Evolutionary conservation across 1,140 invertebrate genomes (phyloP).

Genomic region (Drosophila kikkawai): DNA sequence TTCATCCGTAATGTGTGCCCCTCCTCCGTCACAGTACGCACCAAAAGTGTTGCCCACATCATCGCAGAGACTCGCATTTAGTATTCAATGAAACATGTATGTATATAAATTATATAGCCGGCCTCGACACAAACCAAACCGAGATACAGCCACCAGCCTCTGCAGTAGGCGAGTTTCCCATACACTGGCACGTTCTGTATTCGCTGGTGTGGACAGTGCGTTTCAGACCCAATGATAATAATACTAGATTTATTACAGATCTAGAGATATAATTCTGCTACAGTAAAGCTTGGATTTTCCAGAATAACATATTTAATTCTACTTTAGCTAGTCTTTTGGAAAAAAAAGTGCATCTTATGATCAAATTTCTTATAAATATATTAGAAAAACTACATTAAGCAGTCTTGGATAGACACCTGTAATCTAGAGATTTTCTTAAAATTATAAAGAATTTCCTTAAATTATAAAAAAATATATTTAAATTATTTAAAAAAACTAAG

Average conservation of each 20-base stretch:
- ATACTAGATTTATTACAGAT: background rate
- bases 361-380: too few species aligned
- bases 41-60: constrained; percentile 62
- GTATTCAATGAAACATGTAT: constrained; percentile 8
- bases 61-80: constrained; percentile 9
- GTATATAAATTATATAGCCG: constrained; percentile 39
- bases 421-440: too few species aligned
- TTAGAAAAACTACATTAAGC: too few species aligned
- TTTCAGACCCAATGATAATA: background rate
- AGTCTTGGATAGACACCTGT: too few species aligned
- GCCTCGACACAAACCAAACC: constrained; percentile 55
- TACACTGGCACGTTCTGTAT: constrained; percentile 7
- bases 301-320: too few species aligned
- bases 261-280: too few species aligned
- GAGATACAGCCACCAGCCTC: constrained; percentile 12
- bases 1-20: constrained; percentile 34
- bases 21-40: constrained; percentile 11
- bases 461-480: too few species aligned
- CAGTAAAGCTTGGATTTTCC: too few species aligned
- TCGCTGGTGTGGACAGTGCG: constrained; percentile 4
- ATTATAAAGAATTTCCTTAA: too few species aligned
- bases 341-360: too few species aligned
- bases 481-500: too few species aligned
- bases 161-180: constrained; percentile 45
- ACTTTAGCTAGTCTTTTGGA: too few species aligned